Evolutionary conservation across 2,113 vertebrate species (phyloP), one percentile per base, ranked within the genome.

Genomic region (Chaetodon trifascialis): DNA sequence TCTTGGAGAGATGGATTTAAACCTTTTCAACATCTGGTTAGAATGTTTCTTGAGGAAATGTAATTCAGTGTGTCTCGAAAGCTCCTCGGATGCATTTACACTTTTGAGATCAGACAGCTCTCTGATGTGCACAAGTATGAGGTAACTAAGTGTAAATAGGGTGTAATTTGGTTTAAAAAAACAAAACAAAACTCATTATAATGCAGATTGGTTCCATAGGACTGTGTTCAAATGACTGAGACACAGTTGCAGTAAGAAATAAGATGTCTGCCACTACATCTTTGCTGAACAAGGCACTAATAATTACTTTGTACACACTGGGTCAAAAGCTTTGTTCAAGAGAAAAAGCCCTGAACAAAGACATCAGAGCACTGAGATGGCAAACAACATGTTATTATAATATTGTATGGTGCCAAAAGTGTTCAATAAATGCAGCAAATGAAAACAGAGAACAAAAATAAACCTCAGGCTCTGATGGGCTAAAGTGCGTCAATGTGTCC

Each of bases 271-370:
- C 16, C 40, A 1, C 38, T 56, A 36, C 58, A 75, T 76, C 58
- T 76, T 70, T 78, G 23, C 42, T 40, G 36, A 88, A 83, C 67
- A 79, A 85, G 76, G n/a, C 60, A 17, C 15, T 49, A 56, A 86
- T 83, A 88, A 86, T 80, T 58, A 76, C 63, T 83, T 79, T 42
- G 47, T 64, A 42, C 71, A 51, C 40, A 59, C 36, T 54, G 30
- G 73, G 73, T 82, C 79, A 79, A 55, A 46, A 30, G 79, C 83
- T 85, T 86, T 81, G 79, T 81, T 79, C 8, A 34, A 51, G 58
- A 68, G 34, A 73, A 82, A 86, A 81, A 62, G 46, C 42, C 36
- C 38, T 34, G 52, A 67, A 59, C 47, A 70, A 58, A 71, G 42
- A 70, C 85, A 49, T 70, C 11, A 36, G 11, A 25, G 40, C 34